Evolutionary conservation across 1,140 invertebrate genomes (phyloP).

Genomic region (Pogonomyrmex barbatus): DNA sequence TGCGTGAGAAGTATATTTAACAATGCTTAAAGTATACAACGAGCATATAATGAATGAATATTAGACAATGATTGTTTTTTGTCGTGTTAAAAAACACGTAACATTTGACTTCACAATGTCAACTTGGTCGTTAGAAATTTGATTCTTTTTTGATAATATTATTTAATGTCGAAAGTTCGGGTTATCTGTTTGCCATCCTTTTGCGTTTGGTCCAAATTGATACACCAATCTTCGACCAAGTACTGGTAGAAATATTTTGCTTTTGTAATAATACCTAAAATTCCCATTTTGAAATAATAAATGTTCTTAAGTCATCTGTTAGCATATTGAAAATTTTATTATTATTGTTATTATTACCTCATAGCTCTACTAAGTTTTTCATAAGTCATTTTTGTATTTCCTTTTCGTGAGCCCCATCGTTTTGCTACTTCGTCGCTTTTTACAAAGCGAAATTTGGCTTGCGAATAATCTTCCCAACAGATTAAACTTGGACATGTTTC

Average conservation of each 20-base stretch:
- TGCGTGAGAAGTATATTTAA: neutral
- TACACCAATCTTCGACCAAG: conserved; percentile 94
- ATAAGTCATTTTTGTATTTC: conserved; percentile 97
- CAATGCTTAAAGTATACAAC: conserved; percentile 1
- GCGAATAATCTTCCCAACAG: conserved; percentile 94
- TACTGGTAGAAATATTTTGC: conserved; percentile 92
- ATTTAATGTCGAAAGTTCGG: conserved; percentile 87
- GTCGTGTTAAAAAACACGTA: neutral
- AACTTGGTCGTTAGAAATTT: neutral
- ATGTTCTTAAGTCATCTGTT: neutral
- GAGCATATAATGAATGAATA: neutral
- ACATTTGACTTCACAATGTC: conserved; percentile 32
- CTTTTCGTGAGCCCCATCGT: conserved; percentile 94
- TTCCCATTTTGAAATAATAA: neutral
- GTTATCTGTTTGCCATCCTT: conserved; percentile 90
- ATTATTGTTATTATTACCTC: conserved; percentile 88
- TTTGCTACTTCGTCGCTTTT: conserved; percentile 95
- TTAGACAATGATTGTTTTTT: neutral
- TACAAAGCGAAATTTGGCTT: conserved; percentile 95
- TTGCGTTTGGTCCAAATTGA: conserved; percentile 93
- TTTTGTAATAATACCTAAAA: conserved; percentile 94
- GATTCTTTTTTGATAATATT: neutral
- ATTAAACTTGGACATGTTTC: conserved; percentile 93
- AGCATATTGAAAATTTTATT: conserved; percentile 37
- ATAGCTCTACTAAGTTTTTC: conserved; percentile 97